Evolutionary conservation across 2,113 vertebrate species (phyloP).

Genomic region (Gambusia affinis): DNA sequence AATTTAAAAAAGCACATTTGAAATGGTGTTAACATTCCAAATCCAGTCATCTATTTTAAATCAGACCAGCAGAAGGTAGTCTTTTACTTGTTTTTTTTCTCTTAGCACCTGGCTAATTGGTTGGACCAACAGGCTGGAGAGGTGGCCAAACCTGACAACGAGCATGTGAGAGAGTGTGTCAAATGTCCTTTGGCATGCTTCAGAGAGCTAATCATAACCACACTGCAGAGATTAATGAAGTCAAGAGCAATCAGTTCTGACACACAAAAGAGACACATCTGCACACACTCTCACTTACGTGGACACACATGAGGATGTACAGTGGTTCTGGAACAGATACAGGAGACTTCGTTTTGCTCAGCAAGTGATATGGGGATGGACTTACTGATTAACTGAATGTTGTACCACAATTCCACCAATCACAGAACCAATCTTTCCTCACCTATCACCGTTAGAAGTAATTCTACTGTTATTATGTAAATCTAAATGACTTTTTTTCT

Average conservation of each 20-base stretch:
- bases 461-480: not conserved
- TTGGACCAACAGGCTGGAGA: slow-evolving; percentile 59
- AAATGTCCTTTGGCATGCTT: slow-evolving; percentile 76
- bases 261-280: slow-evolving; percentile 66
- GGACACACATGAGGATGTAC: slow-evolving; percentile 41
- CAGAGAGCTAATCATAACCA: slow-evolving; percentile 79
- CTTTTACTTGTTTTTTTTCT: slow-evolving; percentile 25
- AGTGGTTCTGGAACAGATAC: slow-evolving; percentile 59
- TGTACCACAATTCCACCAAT: not conserved
- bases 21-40: not conserved
- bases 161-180: slow-evolving; percentile 59
- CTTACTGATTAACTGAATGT: slow-evolving; percentile 67
- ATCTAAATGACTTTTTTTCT: not conserved
- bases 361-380: slow-evolving; percentile 61
- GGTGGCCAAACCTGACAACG: slow-evolving; percentile 66
- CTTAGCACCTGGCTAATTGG: slow-evolving; percentile 57
- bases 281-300: slow-evolving; percentile 34
- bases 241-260: slow-evolving; percentile 77
- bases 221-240: slow-evolving; percentile 81
- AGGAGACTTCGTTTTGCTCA: slow-evolving; percentile 51
- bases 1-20: not conserved
- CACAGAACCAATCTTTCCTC: not conserved
- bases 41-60: not conserved
- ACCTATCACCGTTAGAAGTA: not conserved
- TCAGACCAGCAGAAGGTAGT: slow-evolving; percentile 13